phyloP scores from a whole-genome alignment of 2,888 invertebrate genomes.

The Seladonia tumulorum region DNA sequence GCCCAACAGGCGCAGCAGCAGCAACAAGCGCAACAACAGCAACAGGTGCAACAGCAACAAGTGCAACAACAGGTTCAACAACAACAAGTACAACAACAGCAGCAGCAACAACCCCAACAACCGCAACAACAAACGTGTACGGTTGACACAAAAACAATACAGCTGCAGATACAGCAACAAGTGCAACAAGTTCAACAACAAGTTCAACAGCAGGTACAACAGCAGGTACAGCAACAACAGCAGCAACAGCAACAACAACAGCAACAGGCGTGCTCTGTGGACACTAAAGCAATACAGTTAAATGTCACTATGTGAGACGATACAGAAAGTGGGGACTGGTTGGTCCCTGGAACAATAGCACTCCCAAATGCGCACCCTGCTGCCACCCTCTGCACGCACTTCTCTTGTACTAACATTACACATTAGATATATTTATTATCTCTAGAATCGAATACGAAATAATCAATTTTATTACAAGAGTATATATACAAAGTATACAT shows the following conservation, averaged over 20 bases:
- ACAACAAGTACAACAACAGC: constrained; percentile 66
- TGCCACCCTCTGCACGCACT: constrained; percentile 84
- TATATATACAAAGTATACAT: constrained; percentile 83
- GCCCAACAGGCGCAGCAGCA: constrained; percentile 80
- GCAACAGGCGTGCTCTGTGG: constrained; percentile 81
- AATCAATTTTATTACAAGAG: constrained; percentile 84
- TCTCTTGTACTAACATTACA: constrained; percentile 84
- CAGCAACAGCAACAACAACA: constrained; percentile 79
- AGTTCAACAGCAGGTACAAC: constrained; percentile 80
- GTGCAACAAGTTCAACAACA: constrained; percentile 81
- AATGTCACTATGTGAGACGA: constrained; percentile 84
- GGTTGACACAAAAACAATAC: constrained; percentile 78
- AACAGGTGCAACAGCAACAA: constrained; percentile 70
- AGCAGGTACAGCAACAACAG: constrained; percentile 81
- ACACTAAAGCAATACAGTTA: constrained; percentile 84
- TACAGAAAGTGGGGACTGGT: constrained; percentile 78
- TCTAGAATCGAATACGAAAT: constrained; percentile 82
- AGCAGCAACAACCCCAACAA: constrained; percentile 74
- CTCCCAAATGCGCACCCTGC: constrained; percentile 81
- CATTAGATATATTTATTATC: constrained; percentile 84
- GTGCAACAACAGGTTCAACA: constrained; percentile 79
- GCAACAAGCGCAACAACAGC: constrained; percentile 73
- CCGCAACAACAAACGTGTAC: constrained; percentile 83
- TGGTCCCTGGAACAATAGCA: constrained; percentile 79
- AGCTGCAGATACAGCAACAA: constrained; percentile 80